These are phyloP conservation scores for Trematomus bernacchii DNA, from an alignment of 2,797 vertebrate species.

Conservation along the genomic window DNA sequence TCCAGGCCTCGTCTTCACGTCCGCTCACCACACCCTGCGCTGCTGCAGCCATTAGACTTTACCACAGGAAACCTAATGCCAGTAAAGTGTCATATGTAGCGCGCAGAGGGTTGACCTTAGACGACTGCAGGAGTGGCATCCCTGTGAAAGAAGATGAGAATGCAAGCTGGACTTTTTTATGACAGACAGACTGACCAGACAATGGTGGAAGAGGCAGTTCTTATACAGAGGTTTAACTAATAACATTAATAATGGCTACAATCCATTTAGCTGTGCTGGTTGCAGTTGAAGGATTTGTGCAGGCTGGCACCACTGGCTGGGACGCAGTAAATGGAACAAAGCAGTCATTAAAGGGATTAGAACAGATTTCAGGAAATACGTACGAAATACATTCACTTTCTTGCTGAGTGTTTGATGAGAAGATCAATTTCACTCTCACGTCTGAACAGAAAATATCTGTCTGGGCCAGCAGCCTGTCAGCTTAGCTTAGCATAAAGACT, in stretches of 20 bases:
- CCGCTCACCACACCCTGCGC: constrained; percentile 36
- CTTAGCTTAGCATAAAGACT: no score
- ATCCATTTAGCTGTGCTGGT: not conserved
- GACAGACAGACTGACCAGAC: not conserved
- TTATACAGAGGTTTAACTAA: not conserved
- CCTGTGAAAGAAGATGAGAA: constrained; percentile 22
- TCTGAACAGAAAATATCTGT: not conserved
- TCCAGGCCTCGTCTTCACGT: constrained; percentile 24
- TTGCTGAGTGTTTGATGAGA: constrained; percentile 1
- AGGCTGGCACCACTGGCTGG: not conserved
- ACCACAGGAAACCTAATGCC: constrained; percentile 32
- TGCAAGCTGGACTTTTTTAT: constrained; percentile 8
- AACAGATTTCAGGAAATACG: not conserved
- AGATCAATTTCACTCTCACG: not conserved
- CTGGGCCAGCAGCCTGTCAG: constrained; percentile 1
- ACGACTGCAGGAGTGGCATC: constrained; percentile 18
- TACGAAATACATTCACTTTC: not conserved
- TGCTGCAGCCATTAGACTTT: not conserved
- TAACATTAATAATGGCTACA: not conserved
- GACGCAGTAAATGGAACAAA: not conserved
- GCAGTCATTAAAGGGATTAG: not conserved
- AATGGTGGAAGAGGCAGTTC: not conserved
- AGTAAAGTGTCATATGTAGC: constrained; percentile 38
- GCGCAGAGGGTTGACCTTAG: constrained; percentile 26
- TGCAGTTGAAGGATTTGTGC: not conserved